phyloP scores from a whole-genome alignment of 2,888 invertebrate genomes.

The Cryptocephalus moraei region DNA sequence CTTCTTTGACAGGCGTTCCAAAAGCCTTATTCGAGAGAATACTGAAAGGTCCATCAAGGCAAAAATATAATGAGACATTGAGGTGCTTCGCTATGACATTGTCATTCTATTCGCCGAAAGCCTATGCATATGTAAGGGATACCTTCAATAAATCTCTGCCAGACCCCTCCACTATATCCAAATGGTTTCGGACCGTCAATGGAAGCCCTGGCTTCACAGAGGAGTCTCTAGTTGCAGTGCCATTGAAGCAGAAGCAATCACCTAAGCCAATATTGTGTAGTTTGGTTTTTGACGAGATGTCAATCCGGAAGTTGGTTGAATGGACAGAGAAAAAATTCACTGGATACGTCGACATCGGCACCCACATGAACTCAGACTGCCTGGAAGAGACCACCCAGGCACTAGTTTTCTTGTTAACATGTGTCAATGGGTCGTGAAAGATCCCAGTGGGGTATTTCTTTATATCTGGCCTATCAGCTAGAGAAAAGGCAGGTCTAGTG shows the following conservation, averaged over 20 bases:
- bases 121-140: constrained; percentile 9
- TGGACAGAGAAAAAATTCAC: constrained; percentile 10
- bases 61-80: too few relatives aligned
- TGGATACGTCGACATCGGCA: constrained; percentile 15
- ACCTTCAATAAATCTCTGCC: constrained; percentile 10
- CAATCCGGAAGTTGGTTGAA: constrained; percentile 12
- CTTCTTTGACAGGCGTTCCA: too few relatives aligned
- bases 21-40: too few relatives aligned
- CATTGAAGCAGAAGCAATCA: constrained; percentile 6
- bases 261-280: constrained; percentile 9
- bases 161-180: constrained; percentile 8
- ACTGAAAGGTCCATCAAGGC: too few relatives aligned
- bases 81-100: too few relatives aligned
- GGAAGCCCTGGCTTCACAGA: constrained; percentile 10
- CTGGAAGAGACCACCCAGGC: constrained; percentile 10
- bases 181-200: constrained; percentile 11
- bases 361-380: constrained; percentile 7
- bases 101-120: too few relatives aligned
- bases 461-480: constrained; percentile 7
- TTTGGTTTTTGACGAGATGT: constrained; percentile 14
- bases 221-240: constrained; percentile 10
- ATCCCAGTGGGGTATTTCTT: too few relatives aligned
- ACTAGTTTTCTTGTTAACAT: constrained; percentile 10
- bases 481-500: constrained; percentile 7
- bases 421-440: constrained; percentile 12